These are phyloP conservation scores for Leptinotarsa juncta DNA, from an alignment of 2,888 invertebrate genomes.

Conservation along the genomic window DNA sequence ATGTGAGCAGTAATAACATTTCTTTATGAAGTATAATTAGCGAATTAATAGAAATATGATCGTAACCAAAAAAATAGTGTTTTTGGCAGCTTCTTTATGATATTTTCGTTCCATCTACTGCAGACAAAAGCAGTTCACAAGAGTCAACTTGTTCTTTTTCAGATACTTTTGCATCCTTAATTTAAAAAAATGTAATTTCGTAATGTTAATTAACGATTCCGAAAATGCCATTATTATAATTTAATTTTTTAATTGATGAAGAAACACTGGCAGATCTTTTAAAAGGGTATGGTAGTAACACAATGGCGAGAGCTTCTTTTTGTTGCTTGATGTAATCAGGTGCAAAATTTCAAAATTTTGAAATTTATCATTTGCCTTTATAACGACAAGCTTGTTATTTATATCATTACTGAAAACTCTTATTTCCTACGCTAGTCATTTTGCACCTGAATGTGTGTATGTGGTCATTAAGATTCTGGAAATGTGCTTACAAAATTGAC, in stretches of 20 bases:
- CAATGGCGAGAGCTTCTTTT: not conserved
- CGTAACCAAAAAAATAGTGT: not conserved
- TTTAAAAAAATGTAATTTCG: not conserved
- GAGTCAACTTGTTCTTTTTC: no score
- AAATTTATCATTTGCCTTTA: not conserved
- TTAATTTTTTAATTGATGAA: not conserved
- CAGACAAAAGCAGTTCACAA: no score
- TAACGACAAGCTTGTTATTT: not conserved
- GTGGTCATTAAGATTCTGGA: constrained; percentile 8
- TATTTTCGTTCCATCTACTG: not conserved
- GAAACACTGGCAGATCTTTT: constrained; percentile 9
- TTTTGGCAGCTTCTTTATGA: no score
- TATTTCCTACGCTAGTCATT: constrained; percentile 1
- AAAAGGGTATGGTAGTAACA: constrained; percentile 13
- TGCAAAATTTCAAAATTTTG: not conserved
- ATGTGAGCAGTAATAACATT: no score
- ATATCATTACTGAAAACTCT: not conserved
- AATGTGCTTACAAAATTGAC: not conserved
- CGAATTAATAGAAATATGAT: not conserved
- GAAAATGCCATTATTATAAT: not conserved
- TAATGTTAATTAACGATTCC: constrained; percentile 4
- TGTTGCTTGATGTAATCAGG: constrained; percentile 14
- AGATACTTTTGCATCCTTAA: no score
- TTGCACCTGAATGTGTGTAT: constrained; percentile 16
- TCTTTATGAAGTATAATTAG: not conserved